Conservation (phyloP, 2,888 invertebrate genomes). For the Aphrophora alni region DNA sequence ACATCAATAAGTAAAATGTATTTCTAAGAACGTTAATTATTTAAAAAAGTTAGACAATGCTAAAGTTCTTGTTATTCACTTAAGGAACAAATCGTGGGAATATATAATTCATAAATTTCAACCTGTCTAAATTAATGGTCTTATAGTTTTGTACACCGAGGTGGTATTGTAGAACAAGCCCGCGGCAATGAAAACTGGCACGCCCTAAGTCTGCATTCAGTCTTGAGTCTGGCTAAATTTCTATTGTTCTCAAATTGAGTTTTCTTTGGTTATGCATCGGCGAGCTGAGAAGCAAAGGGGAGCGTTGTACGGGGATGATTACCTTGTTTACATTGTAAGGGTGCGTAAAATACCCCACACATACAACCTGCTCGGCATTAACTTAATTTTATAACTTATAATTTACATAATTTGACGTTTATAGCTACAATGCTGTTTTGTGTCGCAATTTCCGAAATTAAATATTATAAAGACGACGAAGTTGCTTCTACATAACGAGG, state of each 20-base stretch:
- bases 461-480: neutral
- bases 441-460: neutral
- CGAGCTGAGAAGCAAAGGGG: neutral
- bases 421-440: neutral
- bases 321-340: neutral
- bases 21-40: too few species aligned
- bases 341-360: neutral
- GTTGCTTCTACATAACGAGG: neutral
- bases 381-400: constrained; percentile 5
- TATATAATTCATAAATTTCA: neutral
- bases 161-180: neutral
- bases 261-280: neutral
- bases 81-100: neutral
- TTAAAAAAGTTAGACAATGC: neutral
- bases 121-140: neutral
- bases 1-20: too few species aligned
- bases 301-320: neutral
- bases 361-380: neutral
- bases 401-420: constrained; percentile 9
- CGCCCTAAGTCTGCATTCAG: neutral
- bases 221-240: neutral
- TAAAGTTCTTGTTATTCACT: neutral
- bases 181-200: neutral
- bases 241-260: constrained; percentile 9
- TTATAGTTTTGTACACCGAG: neutral